These are phyloP conservation scores for Taenioides sp. DNA, from an alignment of 2,797 vertebrate genomes.

Conservation along the genomic window DNA sequence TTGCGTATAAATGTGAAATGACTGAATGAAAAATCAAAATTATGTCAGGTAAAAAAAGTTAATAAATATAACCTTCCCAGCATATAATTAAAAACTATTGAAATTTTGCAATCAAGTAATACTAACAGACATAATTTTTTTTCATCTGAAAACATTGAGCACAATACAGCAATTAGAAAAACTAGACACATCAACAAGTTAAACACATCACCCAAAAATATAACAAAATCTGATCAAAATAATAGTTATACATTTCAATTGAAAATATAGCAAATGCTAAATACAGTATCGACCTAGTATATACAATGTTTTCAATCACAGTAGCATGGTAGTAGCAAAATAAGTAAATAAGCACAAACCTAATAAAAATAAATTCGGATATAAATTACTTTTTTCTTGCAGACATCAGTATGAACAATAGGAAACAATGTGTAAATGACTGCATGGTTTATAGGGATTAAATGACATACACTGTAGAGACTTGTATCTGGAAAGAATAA, in stretches of 20 bases:
- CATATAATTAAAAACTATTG: constrained; percentile 99
- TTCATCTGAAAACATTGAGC: constrained; percentile 96
- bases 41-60: constrained; percentile 96
- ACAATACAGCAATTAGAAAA: constrained; percentile 99
- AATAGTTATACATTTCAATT: constrained; percentile 99
- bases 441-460: constrained; percentile 91
- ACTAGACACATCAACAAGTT: constrained; percentile 97
- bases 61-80: constrained; percentile 99
- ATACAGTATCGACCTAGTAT: constrained; percentile 99
- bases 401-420: constrained; percentile 97
- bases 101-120: constrained; percentile 98
- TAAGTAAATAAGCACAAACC: constrained; percentile 99
- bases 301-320: constrained; percentile 99
- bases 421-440: constrained; percentile 90
- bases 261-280: constrained; percentile 99
- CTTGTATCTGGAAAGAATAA: constrained; percentile 93
- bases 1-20: constrained; percentile 95
- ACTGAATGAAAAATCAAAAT: constrained; percentile 98
- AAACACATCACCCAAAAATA: constrained; percentile 98
- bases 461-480: constrained; percentile 96
- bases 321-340: constrained; percentile 99
- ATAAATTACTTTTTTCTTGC: constrained; percentile 96
- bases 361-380: constrained; percentile 99
- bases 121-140: constrained; percentile 95
- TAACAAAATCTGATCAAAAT: constrained; percentile 99